phyloP scores from a whole-genome alignment of 2,888 invertebrate genomes.

The Philhelius pedissequus region DNA sequence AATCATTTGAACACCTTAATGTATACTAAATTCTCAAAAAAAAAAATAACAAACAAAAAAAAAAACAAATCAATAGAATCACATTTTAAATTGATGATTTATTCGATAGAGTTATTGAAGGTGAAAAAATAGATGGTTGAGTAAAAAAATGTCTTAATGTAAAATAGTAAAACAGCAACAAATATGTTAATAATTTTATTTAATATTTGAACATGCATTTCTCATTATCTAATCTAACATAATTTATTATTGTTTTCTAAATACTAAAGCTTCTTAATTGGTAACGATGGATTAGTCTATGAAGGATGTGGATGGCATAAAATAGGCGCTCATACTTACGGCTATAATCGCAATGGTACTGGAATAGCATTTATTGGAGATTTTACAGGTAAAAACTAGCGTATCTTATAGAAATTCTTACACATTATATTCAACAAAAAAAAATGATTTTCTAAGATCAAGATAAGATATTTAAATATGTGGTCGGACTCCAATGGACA shows the following conservation, averaged over 20 bases:
- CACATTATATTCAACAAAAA: too few species aligned
- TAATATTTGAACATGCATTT: background rate
- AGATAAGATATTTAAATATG: too few species aligned
- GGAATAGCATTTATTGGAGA: slow-evolving; percentile 83
- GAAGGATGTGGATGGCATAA: slow-evolving; percentile 84
- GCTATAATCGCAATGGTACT: slow-evolving; percentile 82
- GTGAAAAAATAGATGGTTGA: too few species aligned
- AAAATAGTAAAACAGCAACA: too few species aligned
- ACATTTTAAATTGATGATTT: background rate
- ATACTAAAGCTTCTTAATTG: slow-evolving; percentile 81
- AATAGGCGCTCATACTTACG: slow-evolving; percentile 82
- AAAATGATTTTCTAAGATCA: too few species aligned
- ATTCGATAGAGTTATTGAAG: background rate
- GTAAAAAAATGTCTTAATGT: too few species aligned
- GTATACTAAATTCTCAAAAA: background rate
- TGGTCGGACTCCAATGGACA: too few species aligned
- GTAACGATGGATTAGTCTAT: slow-evolving; percentile 83
- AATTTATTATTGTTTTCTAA: background rate
- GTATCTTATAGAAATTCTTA: too few species aligned
- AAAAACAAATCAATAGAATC: background rate
- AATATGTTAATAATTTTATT: too few species aligned
- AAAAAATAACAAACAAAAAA: background rate
- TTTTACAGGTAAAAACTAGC: slow-evolving; percentile 78
- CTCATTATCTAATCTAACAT: too few species aligned
- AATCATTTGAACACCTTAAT: background rate